Percentiles rank a stretch among this genome's conserved stretches.
These are phyloP conservation scores for Numida meleagris DNA, from an alignment of 2,113 vertebrate genomes.

Conservation along the genomic window DNA sequence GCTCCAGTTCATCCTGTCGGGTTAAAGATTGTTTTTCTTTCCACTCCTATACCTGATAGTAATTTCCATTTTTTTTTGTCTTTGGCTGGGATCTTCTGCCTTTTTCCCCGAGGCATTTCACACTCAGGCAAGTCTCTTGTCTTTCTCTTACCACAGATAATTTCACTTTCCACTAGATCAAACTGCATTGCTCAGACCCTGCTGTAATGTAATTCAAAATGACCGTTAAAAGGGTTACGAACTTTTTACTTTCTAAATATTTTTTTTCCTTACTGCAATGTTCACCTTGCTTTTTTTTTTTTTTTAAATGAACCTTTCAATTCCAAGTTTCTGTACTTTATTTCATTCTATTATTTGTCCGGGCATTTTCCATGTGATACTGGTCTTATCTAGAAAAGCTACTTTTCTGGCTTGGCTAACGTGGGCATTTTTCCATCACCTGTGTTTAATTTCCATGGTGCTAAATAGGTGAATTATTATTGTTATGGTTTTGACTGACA, in stretches of 20 bases:
- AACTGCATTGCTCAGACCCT: not conserved
- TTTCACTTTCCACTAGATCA: not conserved
- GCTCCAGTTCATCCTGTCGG: not conserved
- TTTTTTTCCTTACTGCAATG: not conserved
- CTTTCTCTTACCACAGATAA: not conserved
- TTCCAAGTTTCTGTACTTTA: not conserved
- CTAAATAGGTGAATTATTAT: not conserved
- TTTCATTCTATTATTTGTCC: not conserved
- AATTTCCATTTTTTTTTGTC: too few species aligned
- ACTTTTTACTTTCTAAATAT: not conserved
- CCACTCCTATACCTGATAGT: not conserved
- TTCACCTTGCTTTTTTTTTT: not conserved
- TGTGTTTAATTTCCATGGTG: not conserved
- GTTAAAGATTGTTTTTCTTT: not conserved
- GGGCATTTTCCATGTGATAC: not conserved
- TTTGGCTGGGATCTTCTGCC: not conserved
- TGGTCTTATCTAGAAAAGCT: not conserved
- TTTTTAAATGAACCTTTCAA: rapidly evolving
- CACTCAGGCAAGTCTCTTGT: not conserved
- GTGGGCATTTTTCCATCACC: not conserved
- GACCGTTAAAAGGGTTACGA: not conserved
- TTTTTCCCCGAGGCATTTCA: not conserved
- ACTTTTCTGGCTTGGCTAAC: not conserved
- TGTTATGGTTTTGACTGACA: not conserved
- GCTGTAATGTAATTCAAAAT: not conserved